Conservation (phyloP, 2,797 vertebrate species). For the Aphelocoma californica region DNA sequence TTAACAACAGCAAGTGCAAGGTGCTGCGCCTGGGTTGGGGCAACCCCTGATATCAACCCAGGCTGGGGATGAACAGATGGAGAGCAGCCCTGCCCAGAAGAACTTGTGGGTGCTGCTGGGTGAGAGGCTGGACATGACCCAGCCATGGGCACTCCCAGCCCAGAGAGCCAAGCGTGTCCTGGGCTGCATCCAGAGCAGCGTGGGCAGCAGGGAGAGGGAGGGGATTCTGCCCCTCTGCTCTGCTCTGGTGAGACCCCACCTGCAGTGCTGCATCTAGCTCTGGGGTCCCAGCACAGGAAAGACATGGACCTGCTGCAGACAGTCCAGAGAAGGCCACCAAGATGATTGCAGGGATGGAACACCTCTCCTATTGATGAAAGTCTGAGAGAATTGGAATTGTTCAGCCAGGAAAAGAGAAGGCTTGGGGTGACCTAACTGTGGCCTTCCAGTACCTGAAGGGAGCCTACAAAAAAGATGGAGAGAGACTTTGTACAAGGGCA, state of each 20-base stretch:
- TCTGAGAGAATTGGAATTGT: neutral
- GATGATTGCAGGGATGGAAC: neutral
- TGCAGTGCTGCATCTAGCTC: neutral
- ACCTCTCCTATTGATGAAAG: neutral
- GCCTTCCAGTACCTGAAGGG: neutral
- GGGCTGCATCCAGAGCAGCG: neutral
- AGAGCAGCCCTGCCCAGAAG: neutral
- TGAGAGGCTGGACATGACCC: neutral
- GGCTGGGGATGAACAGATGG: neutral
- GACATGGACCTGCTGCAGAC: neutral
- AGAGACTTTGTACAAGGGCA: neutral
- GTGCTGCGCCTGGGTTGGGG: accelerated
- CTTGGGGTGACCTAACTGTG: neutral
- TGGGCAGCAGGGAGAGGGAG: neutral
- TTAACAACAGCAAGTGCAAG: neutral
- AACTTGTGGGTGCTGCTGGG: neutral
- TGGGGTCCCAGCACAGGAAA: neutral
- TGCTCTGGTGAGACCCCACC: neutral
- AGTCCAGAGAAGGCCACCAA: neutral
- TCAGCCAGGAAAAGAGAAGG: neutral
- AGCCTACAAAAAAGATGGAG: neutral
- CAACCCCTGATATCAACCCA: accelerated
- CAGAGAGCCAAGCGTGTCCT: neutral
- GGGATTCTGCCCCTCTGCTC: neutral
- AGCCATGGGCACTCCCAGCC: neutral